Conservation (phyloP, 1,140 invertebrate species). For the Elysia chlorotica region DNA sequence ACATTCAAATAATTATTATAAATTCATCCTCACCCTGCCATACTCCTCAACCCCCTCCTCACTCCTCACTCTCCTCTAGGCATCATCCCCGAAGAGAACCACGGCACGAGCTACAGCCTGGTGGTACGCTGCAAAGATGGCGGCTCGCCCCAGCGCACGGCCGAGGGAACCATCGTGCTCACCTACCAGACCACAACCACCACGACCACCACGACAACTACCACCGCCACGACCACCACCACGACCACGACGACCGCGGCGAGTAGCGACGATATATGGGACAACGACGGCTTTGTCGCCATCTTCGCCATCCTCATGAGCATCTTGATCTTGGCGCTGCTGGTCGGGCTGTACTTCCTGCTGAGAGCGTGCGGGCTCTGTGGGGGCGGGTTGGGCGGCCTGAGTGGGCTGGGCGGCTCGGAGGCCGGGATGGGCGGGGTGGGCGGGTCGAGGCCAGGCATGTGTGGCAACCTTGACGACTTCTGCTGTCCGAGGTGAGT, state of each 20-base stretch:
- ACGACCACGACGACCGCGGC: slow-evolving; percentile 17
- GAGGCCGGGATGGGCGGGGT: not conserved
- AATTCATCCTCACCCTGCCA: too few species aligned
- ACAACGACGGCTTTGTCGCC: slow-evolving; percentile 19
- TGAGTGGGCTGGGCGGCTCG: not conserved
- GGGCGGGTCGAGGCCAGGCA: not conserved
- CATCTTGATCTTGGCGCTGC: slow-evolving; percentile 4
- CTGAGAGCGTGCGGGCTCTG: slow-evolving; percentile 4
- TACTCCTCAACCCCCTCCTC: too few species aligned
- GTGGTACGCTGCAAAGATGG: slow-evolving; percentile 26
- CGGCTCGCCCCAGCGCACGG: slow-evolving; percentile 12
- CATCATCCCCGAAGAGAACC: slow-evolving; percentile 15
- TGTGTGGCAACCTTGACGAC: too few species aligned
- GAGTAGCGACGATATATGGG: slow-evolving; percentile 14
- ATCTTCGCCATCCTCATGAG: slow-evolving; percentile 26
- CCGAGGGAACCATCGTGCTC: slow-evolving; percentile 21
- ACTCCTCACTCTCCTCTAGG: too few species aligned
- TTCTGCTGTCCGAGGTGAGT: not conserved
- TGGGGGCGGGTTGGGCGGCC: too few species aligned
- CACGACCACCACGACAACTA: slow-evolving; percentile 28
- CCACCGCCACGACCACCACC: slow-evolving; percentile 27
- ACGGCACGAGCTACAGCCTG: slow-evolving; percentile 23
- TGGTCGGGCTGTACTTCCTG: not conserved
- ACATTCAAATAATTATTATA: too few species aligned
- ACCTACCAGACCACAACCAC: slow-evolving; percentile 25